These are phyloP conservation scores for Ditylenchus dipsaci DNA, from an alignment of 1,140 invertebrate genomes.

Conservation along the genomic window DNA sequence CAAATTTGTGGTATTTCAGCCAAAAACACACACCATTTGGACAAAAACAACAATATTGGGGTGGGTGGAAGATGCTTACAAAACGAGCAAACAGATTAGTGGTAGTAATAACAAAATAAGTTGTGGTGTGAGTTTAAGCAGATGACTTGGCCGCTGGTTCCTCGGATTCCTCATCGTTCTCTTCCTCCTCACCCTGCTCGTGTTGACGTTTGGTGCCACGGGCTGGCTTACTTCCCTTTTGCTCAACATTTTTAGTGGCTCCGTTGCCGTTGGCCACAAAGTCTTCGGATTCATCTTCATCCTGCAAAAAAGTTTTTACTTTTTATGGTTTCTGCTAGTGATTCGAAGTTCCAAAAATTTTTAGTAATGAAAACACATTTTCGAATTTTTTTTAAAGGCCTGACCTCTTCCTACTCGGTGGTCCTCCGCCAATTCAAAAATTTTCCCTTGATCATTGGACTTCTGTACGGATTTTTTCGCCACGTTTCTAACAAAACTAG, in stretches of 20 bases:
- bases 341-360: background rate
- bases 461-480: too few relatives aligned
- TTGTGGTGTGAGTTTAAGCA: background rate
- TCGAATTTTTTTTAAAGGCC: background rate
- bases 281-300: constrained; percentile 46
- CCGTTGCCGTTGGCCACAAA: constrained; percentile 17
- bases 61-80: background rate
- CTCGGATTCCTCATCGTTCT: background rate
- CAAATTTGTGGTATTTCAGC: too few relatives aligned
- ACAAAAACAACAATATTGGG: too few relatives aligned
- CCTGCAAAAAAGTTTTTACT: constrained; percentile 21
- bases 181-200: background rate
- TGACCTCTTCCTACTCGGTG: too few relatives aligned
- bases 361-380: background rate
- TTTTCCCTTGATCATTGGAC: too few relatives aligned
- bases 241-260: background rate
- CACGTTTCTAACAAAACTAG: too few relatives aligned
- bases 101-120: background rate
- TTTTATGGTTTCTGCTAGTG: background rate
- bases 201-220: background rate
- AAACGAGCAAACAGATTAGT: background rate
- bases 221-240: background rate
- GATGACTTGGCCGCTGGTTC: constrained; percentile 3
- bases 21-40: too few relatives aligned
- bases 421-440: too few relatives aligned